Base-by-base conservation (phyloP, 2,888 invertebrate species). In the Blomia tropicalis region DNA sequence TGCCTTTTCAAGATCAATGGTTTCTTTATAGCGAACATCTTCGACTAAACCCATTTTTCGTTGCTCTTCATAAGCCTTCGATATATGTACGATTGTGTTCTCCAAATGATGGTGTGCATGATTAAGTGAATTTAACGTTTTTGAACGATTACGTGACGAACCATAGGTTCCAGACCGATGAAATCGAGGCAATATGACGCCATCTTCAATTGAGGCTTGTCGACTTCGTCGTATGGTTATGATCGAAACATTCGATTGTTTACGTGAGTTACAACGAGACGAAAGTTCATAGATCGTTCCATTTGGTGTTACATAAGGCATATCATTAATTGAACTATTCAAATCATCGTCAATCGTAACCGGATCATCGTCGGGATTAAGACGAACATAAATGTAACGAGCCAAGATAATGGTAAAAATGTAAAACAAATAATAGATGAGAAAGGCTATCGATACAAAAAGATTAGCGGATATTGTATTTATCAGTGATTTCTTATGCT, bases 351-450 rank as follows among this genome's bases (percentile, higher is more conserved):
- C 41, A 41, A 41, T n/a, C 41, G 14, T n/a, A n/a, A n/a, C n/a
- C n/a, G n/a, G n/a, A n/a, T n/a, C n/a, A n/a, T n/a, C n/a, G n/a
- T n/a, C n/a, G 7, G 36, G 36, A 36, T 36, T 36, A 7, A 36
- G 7, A 7, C 36, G 36, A 36, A 56, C 11, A 43, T 64, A 63
- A 22, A 63, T 41, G 44, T 31, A 27, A 30, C 61, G 62, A 25
- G 63, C 31, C 2, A 32, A n/a, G 30, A 64, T 47, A 17, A 62
- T 63, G 7, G 58, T 63, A 2, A 29, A 5, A 27, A 64, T 62
- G 61, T 67, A 68, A 22, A 66, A 36, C 4, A 66, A 19, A 43
- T 64, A 64, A 30, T 64, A 41, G 2, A n/a, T 29, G 29, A 64
- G 32, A 11, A 64, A 59, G 7, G 59, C 64, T 63, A n/a, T 19